Evolutionary conservation across 1,140 invertebrate genomes (phyloP).

Genomic region (Acromyrmex charruanus): DNA sequence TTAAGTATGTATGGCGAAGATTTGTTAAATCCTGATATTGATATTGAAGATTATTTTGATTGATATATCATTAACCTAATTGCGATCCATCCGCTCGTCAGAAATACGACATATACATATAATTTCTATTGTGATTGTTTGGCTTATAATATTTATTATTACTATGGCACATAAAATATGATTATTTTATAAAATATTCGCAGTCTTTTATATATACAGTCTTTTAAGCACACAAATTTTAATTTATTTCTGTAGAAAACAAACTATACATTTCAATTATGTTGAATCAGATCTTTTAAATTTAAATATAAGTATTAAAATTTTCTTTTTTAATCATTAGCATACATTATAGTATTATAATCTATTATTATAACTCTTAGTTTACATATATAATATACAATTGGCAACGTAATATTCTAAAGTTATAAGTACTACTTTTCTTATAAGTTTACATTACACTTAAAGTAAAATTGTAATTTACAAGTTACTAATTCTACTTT

Average conservation of each 20-base stretch:
- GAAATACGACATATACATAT: background rate
- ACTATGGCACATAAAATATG: constrained; percentile 20
- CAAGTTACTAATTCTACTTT: background rate
- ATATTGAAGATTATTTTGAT: constrained; percentile 99
- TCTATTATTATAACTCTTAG: background rate
- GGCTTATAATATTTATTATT: constrained; percentile 40
- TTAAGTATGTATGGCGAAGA: constrained; percentile 95
- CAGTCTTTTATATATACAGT: constrained; percentile 1
- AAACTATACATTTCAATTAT: background rate
- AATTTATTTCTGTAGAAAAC: background rate
- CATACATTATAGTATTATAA: background rate
- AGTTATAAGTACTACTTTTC: background rate
- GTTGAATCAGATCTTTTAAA: constrained; percentile 22
- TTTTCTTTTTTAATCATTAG: background rate
- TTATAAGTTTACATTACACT: background rate
- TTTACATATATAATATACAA: constrained; percentile 51
- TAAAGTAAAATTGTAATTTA: background rate
- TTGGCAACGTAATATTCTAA: constrained; percentile 14
- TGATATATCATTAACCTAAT: constrained; percentile 84
- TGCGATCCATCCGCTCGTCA: too few relatives aligned
- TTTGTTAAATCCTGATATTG: constrained; percentile 97
- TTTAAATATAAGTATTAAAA: constrained; percentile 36
- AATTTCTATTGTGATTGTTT: background rate
- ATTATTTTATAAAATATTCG: constrained; percentile 31
- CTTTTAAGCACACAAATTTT: background rate